phyloP scores from a whole-genome alignment of 2,113 vertebrate species.

The Phainopepla nitens region DNA sequence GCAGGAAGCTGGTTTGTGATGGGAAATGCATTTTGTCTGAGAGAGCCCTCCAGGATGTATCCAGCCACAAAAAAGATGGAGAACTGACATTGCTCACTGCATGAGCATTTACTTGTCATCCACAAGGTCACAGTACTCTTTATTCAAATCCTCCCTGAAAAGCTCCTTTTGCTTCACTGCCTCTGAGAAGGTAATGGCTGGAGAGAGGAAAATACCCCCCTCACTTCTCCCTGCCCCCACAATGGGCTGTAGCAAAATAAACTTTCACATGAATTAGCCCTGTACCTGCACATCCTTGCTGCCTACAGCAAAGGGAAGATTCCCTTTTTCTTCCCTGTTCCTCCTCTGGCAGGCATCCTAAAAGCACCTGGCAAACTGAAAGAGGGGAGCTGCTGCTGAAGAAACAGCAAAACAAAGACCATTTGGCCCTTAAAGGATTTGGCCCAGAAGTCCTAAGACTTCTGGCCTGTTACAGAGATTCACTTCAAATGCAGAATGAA shows the following conservation, averaged over 20 bases:
- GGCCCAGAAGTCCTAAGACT: not conserved
- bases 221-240: not conserved
- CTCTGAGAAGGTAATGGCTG: not conserved
- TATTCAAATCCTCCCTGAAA: constrained; percentile 20
- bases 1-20: constrained; percentile 49
- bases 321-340: not conserved
- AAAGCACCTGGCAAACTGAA: not conserved
- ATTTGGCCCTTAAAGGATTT: not conserved
- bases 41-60: constrained; percentile 44
- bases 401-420: not conserved
- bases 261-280: not conserved
- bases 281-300: not conserved
- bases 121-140: constrained; percentile 17
- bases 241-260: not conserved
- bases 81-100: constrained; percentile 40
- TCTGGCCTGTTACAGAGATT: not conserved
- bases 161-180: constrained; percentile 17
- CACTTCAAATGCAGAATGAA: not conserved
- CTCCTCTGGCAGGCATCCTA: not conserved
- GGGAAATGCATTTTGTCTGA: constrained; percentile 49
- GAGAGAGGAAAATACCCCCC: not conserved
- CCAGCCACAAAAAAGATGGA: constrained; percentile 51
- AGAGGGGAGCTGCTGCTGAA: not conserved
- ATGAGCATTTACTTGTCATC: constrained; percentile 22
- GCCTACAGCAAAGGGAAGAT: not conserved